phyloP scores from a whole-genome alignment of 2,113 vertebrate species.

The Hippocampus mohnikei region DNA sequence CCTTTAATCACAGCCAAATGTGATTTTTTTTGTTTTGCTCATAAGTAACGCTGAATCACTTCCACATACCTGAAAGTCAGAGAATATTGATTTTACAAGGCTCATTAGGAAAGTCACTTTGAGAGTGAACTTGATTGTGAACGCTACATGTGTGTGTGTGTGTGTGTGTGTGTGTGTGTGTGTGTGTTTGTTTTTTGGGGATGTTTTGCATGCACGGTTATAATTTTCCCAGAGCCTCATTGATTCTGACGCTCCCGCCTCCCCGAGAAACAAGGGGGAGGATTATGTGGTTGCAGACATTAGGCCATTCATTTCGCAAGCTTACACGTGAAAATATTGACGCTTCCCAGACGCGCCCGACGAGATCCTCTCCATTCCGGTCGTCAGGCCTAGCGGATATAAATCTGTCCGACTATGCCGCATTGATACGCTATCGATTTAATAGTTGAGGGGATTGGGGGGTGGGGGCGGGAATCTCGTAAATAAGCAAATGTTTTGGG shows the following conservation, averaged over 20 bases:
- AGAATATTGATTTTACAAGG: conserved; percentile 16
- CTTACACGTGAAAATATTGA: conserved; percentile 78
- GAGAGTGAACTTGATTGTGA: background rate
- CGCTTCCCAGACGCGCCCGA: conserved; percentile 67
- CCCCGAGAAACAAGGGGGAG: conserved; percentile 56
- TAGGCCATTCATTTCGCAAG: conserved; percentile 74
- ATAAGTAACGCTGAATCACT: conserved; percentile 16
- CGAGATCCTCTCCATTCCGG: conserved; percentile 49
- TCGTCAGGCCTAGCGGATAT: conserved; percentile 55
- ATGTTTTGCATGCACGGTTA: conserved; percentile 34
- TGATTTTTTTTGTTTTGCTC: conserved; percentile 10
- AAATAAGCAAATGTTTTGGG: conserved; percentile 67
- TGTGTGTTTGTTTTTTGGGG: background rate
- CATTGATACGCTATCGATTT: conserved; percentile 66
- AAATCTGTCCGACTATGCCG: conserved; percentile 55
- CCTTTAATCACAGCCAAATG: conserved; percentile 61
- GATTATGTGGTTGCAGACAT: conserved; percentile 72
- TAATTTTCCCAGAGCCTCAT: conserved; percentile 67
- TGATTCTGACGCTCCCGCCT: conserved; percentile 63
- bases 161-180: background rate
- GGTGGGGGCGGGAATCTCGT: conserved; percentile 24
- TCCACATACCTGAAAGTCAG: conserved; percentile 18
- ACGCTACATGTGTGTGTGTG: background rate
- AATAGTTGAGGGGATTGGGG: conserved; percentile 52
- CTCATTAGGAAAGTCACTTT: conserved; percentile 21